Conservation (phyloP, 1,140 invertebrate species). For the Idris sp. region DNA sequence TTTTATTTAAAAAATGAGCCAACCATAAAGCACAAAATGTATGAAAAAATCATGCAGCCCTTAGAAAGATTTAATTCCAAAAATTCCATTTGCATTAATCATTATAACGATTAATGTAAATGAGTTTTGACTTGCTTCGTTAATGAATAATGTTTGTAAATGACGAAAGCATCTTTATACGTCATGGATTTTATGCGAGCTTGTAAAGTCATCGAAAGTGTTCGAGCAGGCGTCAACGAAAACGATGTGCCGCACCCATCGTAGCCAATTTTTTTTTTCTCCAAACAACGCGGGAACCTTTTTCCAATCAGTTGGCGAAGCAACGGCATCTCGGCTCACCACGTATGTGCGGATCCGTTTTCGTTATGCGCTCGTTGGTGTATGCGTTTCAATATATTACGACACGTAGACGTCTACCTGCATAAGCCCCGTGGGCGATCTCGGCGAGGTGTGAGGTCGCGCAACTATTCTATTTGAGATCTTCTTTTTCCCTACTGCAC, state of each 20-base stretch:
- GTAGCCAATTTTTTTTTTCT: constrained; percentile 46
- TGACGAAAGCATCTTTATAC: constrained; percentile 42
- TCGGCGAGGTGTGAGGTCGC: constrained; percentile 54
- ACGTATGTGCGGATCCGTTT: constrained; percentile 40
- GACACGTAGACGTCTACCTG: constrained; percentile 52
- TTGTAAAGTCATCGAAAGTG: constrained; percentile 48
- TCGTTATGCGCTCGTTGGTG: constrained; percentile 46
- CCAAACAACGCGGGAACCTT: constrained; percentile 30
- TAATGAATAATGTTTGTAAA: constrained; percentile 50
- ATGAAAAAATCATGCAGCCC: too few relatives aligned
- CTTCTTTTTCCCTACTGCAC: constrained; percentile 52
- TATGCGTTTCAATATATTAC: constrained; percentile 59
- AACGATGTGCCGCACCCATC: constrained; percentile 41
- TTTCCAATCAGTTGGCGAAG: constrained; percentile 49
- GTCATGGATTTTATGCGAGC: constrained; percentile 47
- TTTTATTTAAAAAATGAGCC: too few relatives aligned
- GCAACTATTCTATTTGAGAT: constrained; percentile 49
- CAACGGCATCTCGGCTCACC: constrained; percentile 16
- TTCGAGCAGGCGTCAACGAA: constrained; percentile 26
- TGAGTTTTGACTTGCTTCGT: constrained; percentile 23
- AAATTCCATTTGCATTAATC: too few relatives aligned
- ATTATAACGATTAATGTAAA: constrained; percentile 24
- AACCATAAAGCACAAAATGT: too few relatives aligned
- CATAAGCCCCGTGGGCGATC: constrained; percentile 56
- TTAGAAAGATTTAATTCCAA: too few relatives aligned